Evolutionary conservation across 2,113 vertebrate species (phyloP).

Genomic region (Progne subis): DNA sequence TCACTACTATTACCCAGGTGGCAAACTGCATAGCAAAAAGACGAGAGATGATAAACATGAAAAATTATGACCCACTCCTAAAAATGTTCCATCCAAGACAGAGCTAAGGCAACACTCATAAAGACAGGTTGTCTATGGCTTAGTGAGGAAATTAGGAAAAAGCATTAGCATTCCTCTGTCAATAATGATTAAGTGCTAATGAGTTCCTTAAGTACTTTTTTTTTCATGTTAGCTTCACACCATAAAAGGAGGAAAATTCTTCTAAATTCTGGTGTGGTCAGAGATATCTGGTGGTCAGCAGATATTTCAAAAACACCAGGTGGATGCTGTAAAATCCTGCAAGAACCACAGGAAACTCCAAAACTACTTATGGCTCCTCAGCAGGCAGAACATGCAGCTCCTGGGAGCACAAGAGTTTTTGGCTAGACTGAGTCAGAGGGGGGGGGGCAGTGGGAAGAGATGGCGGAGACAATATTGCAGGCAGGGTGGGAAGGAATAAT

Average conservation of each 20-base stretch:
- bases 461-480: background rate
- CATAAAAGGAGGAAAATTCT: background rate
- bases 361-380: background rate
- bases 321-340: background rate
- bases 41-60: background rate
- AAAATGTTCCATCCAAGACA: background rate
- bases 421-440: background rate
- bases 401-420: background rate
- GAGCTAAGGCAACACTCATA: background rate
- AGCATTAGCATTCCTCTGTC: background rate
- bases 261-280: background rate
- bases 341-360: background rate
- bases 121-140: background rate
- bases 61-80: background rate
- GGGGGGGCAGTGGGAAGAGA: background rate
- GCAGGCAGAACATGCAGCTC: background rate
- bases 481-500: background rate
- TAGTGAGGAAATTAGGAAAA: background rate
- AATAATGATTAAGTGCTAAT: background rate
- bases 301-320: background rate
- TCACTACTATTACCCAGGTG: background rate
- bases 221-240: background rate
- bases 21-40: background rate
- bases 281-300: background rate
- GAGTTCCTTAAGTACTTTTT: background rate